Evolutionary conservation across 2,113 vertebrate genomes (phyloP), one percentile per base, ranked within the genome.

Genomic region (Phasianus colchicus): DNA sequence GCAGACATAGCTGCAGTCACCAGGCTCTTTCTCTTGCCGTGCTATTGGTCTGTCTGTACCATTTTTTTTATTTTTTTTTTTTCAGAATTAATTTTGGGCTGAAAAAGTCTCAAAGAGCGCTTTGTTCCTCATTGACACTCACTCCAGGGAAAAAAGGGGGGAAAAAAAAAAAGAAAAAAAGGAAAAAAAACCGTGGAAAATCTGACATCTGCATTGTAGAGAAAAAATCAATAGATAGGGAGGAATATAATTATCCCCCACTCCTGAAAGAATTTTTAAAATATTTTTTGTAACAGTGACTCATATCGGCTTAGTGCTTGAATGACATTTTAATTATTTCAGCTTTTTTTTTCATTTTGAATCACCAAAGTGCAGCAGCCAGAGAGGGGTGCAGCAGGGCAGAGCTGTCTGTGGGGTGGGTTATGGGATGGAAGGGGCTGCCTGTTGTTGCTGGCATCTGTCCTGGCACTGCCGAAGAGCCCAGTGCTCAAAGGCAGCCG

Each of bases 301-400:
- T 98, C 95, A 80, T 76, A 96, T 95, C 77, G 84, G 96, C 94
- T 96, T 88, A 60, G 91, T 61, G 91, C 92, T 96, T 97, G 97
- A 98, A 92, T 97, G 98, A 97, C 97, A 96, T 97, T 97, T 97
- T 97, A 98, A 98, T 98, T 97, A 96, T 96, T 97, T 94, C 43
- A 93, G 70, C 13, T 95, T 20, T 93, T 92, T 38, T 38, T 57
- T 92, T 64, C 12, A 5, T 77, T 88, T 94, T 96, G 96, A 97
- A 82, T 97, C 96, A 91, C 96, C 94, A 30, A 54, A 95, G 96
- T 90, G 10, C 7, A 88, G 86, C 88, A 30, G 90, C 79, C 95
- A 27, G 83, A 36, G 21, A 81, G 72, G 88, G 80, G 42, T 80
- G 58, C 36, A 4, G 87, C 40, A 13, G 82, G 83, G 89, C 47